Percentiles rank a stretch among this genome's conserved stretches.
Evolutionary conservation across 2,113 vertebrate genomes (phyloP).

Genomic region (Cromileptes altivelis): DNA sequence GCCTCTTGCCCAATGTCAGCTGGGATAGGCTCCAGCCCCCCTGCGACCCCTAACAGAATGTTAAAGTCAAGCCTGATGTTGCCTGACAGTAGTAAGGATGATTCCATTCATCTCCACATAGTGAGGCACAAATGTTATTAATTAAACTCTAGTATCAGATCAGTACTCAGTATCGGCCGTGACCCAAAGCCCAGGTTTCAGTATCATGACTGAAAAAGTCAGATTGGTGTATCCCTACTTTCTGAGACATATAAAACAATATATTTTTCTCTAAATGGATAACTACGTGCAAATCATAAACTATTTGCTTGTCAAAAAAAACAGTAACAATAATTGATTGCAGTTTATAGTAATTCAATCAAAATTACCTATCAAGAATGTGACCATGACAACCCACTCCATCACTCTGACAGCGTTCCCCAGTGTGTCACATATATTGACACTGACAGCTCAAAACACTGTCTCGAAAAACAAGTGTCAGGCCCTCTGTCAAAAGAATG

Average conservation of each 20-base stretch:
- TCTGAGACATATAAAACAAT: background rate
- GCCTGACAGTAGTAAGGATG: no score
- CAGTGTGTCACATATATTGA: slow-evolving; percentile 20
- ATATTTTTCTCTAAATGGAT: background rate
- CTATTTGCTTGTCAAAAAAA: background rate
- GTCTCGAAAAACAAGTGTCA: slow-evolving; percentile 53
- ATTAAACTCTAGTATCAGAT: no score
- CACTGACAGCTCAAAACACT: slow-evolving; percentile 55
- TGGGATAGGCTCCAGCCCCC: no score
- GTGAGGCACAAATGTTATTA: no score
- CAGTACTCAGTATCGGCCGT: no score
- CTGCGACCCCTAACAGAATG: no score
- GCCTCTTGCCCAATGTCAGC: no score
- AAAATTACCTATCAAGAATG: slow-evolving; percentile 13
- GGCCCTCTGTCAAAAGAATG: slow-evolving; percentile 39
- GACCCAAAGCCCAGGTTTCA: no score
- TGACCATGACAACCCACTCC: slow-evolving; percentile 36
- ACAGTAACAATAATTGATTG: slow-evolving; percentile 17
- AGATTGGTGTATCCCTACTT: background rate
- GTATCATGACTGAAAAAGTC: no score
- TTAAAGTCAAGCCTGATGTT: no score
- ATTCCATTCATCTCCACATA: no score
- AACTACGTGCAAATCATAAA: background rate
- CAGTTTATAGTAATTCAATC: slow-evolving; percentile 37
- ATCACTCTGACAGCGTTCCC: slow-evolving; percentile 40